Evolutionary conservation across 2,113 vertebrate species (phyloP).

Genomic region (Daubentonia madagascariensis): DNA sequence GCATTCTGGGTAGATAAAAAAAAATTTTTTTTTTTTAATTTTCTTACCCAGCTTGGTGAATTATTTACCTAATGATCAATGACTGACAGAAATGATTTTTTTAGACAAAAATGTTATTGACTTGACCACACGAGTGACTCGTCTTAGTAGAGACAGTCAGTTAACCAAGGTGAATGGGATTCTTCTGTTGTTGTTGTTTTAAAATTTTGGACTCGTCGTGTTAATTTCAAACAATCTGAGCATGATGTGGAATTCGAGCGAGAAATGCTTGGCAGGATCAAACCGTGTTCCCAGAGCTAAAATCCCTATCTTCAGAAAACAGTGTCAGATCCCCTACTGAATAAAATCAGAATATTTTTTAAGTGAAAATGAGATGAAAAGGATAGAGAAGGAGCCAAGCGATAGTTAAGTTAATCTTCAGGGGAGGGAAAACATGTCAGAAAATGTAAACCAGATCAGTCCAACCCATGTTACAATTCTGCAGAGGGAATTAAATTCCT

Average conservation of each 20-base stretch:
- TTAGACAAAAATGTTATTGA: neutral
- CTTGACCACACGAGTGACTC: neutral
- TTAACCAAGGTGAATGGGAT: too few species aligned
- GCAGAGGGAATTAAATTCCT: constrained; percentile 74
- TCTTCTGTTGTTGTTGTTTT: neutral
- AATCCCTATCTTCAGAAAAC: constrained; percentile 34
- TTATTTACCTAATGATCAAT: neutral
- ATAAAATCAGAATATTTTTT: constrained; percentile 61
- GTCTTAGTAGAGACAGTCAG: neutral
- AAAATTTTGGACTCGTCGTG: neutral
- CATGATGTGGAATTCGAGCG: neutral
- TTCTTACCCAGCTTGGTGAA: neutral
- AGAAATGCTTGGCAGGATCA: neutral
- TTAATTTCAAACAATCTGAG: neutral
- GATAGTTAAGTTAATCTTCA: constrained; percentile 74
- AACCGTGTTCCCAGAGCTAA: neutral
- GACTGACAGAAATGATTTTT: neutral
- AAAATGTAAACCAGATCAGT: constrained; percentile 69
- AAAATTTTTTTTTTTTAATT: neutral
- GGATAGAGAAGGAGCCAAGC: constrained; percentile 52
- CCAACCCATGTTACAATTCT: constrained; percentile 56
- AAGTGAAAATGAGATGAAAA: constrained; percentile 72
- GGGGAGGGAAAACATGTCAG: constrained; percentile 71
- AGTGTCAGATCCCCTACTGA: neutral
- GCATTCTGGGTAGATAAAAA: neutral